Evolutionary conservation across 2,888 invertebrate species (phyloP).

Genomic region (Conops quadrifasciatus): DNA sequence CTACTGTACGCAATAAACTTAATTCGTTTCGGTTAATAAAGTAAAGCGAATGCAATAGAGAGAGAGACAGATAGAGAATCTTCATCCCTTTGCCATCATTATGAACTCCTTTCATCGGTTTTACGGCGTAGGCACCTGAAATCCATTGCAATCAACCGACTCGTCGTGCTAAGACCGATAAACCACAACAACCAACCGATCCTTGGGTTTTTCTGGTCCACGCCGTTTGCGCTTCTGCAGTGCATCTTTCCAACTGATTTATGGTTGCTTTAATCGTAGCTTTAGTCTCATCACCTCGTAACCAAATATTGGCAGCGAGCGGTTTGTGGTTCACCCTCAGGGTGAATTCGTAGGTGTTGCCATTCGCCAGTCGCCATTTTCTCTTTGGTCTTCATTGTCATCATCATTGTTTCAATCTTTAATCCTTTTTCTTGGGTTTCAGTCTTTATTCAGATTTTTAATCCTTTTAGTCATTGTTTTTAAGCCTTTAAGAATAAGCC

Average conservation of each 20-base stretch:
- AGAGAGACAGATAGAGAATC: not conserved
- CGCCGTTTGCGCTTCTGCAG: not conserved
- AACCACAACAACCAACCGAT: too few relatives aligned
- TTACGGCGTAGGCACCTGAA: too few relatives aligned
- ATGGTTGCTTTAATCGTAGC: not conserved
- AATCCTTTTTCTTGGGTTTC: constrained; percentile 15
- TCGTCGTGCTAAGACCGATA: too few relatives aligned
- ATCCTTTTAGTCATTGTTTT: constrained; percentile 16
- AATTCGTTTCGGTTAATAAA: constrained; percentile 33
- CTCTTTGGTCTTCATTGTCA: not conserved
- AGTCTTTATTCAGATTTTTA: not conserved
- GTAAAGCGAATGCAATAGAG: not conserved
- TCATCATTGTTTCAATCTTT: not conserved
- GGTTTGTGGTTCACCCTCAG: constrained; percentile 17
- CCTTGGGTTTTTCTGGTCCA: not conserved
- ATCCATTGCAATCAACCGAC: too few relatives aligned
- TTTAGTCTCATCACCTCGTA: too few relatives aligned
- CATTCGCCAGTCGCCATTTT: not conserved
- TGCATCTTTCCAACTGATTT: constrained; percentile 12
- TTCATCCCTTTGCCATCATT: not conserved
- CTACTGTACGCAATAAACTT: constrained; percentile 29
- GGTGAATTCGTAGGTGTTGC: too few relatives aligned
- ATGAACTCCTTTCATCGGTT: too few relatives aligned
- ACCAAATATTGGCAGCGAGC: too few relatives aligned
- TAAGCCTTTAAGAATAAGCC: not conserved